Conservation (phyloP, 2,797 vertebrate genomes). For the Pampus argenteus region DNA sequence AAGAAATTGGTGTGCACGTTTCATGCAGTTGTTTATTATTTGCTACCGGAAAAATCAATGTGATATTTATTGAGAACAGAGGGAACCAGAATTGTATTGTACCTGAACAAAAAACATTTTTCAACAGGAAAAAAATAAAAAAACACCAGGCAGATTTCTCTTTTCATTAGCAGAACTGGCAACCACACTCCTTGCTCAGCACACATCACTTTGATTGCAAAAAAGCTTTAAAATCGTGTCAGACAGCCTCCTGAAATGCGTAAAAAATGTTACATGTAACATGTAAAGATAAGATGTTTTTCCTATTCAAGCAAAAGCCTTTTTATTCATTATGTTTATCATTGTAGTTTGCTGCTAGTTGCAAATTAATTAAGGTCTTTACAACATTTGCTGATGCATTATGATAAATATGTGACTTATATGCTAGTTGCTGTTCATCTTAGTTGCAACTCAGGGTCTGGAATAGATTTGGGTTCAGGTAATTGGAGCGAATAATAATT, state of each 20-base stretch:
- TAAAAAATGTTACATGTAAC: conserved; percentile 8
- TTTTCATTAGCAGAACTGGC: conserved; percentile 61
- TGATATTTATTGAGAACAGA: conserved; percentile 61
- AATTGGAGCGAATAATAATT: conserved; percentile 37
- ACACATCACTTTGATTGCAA: conserved; percentile 27
- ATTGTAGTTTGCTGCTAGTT: background rate
- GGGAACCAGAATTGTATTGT: conserved; percentile 54
- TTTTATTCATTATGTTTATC: background rate
- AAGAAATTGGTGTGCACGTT: conserved; percentile 44
- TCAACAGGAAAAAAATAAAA: conserved; percentile 32
- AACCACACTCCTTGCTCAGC: conserved; percentile 22
- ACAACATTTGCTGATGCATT: background rate
- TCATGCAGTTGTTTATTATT: conserved; percentile 52
- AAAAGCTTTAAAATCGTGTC: conserved; percentile 33
- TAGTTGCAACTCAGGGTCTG: background rate
- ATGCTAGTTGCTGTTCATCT: conserved; percentile 22
- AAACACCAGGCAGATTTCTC: conserved; percentile 45
- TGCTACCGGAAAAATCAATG: conserved; percentile 58
- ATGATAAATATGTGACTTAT: conserved; percentile 1
- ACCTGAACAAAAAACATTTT: conserved; percentile 62
- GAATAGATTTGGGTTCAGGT: conserved; percentile 31
- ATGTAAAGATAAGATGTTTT: conserved; percentile 29
- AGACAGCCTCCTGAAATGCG: conserved; percentile 6
- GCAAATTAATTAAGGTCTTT: background rate
- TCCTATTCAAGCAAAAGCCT: background rate